These are phyloP conservation scores for Enteromius trimaculatus DNA, from an alignment of 2,797 vertebrate species.

Conservation along the genomic window DNA sequence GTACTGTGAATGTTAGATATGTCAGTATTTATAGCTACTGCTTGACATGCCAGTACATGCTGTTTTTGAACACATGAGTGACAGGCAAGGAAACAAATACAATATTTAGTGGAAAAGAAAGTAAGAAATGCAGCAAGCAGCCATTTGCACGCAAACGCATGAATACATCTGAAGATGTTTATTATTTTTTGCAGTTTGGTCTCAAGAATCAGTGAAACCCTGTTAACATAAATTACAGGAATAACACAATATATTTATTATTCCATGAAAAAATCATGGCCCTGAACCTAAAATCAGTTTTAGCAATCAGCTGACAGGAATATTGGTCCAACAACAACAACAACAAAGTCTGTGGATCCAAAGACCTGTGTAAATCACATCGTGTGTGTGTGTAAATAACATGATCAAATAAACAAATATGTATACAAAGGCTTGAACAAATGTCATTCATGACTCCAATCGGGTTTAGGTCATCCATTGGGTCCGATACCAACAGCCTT, in stretches of 20 bases:
- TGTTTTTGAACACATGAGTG: neutral
- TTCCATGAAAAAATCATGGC: neutral
- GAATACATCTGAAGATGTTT: neutral
- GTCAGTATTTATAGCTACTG: neutral
- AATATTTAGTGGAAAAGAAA: neutral
- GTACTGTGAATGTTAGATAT: neutral
- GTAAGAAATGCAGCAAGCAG: neutral
- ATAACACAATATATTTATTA: neutral
- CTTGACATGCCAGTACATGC: neutral
- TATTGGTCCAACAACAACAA: constrained; percentile 18
- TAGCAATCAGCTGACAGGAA: neutral
- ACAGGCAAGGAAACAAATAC: neutral
- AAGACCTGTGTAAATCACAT: neutral
- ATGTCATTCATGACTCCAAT: constrained; percentile 15
- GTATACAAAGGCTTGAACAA: constrained; percentile 7
- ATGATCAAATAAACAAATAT: constrained; percentile 6
- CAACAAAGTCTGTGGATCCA: neutral
- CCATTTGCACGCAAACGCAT: neutral
- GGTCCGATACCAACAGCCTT: neutral
- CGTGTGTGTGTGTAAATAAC: constrained; percentile 3
- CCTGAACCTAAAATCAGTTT: neutral
- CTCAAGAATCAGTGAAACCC: neutral
- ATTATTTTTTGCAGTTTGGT: neutral
- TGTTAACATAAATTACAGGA: neutral
- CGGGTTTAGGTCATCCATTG: neutral